phyloP scores from a whole-genome alignment of 2,797 vertebrate species.

The Stomatorhinus walkeri region DNA sequence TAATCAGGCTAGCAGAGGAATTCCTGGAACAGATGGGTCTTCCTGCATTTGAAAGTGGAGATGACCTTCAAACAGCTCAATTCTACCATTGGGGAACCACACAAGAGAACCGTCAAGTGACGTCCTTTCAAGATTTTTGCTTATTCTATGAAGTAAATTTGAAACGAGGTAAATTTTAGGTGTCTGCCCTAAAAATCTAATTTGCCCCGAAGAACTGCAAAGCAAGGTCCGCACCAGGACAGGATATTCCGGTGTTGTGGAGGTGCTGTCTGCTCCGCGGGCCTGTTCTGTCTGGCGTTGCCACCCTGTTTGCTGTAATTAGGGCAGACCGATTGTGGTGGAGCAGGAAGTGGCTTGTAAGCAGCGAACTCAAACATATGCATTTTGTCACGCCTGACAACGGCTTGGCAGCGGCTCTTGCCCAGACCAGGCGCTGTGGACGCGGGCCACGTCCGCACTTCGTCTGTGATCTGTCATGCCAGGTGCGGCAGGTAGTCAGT shows the following conservation, averaged over 20 bases:
- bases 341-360: conserved; percentile 6
- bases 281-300: neutral
- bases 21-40: neutral
- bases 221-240: neutral
- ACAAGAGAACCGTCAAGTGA: neutral
- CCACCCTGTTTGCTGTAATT: neutral
- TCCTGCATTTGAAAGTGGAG: neutral
- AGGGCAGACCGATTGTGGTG: neutral
- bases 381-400: neutral
- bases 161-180: neutral
- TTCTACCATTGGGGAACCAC: neutral
- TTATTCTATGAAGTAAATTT: neutral
- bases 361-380: neutral
- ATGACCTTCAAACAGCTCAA: neutral
- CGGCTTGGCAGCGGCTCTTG: neutral
- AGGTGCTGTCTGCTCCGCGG: neutral
- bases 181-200: neutral
- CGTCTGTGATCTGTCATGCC: neutral
- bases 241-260: neutral
- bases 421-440: neutral
- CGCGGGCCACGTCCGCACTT: neutral
- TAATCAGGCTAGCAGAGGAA: neutral
- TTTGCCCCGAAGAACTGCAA: neutral
- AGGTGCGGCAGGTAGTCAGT: neutral
- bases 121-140: neutral